Conservation (phyloP, 2,888 invertebrate genomes). For the Hedychridium roseum region DNA sequence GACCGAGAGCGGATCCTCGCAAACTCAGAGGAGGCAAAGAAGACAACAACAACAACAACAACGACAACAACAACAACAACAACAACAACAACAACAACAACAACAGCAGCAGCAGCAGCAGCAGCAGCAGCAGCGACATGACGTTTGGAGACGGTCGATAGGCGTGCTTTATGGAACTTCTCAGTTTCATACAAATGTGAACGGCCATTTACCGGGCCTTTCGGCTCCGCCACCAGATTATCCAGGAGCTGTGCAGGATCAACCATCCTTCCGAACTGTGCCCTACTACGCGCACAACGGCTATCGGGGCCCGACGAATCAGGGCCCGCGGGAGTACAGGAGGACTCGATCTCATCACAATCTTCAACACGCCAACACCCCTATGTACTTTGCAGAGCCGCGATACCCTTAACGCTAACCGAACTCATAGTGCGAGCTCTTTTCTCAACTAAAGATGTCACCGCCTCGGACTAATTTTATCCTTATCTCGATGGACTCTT, state of each 20-base stretch:
- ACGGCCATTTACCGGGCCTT: too few species aligned
- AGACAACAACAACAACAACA: constrained; percentile 5
- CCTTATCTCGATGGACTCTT: background rate
- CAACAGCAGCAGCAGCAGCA: constrained; percentile 17
- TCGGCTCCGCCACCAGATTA: constrained; percentile 56
- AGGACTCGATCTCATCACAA: constrained; percentile 71
- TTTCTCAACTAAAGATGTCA: too few species aligned
- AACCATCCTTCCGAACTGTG: constrained; percentile 16
- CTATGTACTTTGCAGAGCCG: constrained; percentile 10
- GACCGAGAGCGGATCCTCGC: constrained; percentile 58
- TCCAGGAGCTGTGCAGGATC: constrained; percentile 43
- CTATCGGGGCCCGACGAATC: constrained; percentile 20
- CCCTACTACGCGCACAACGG: constrained; percentile 27
- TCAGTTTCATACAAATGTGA: constrained; percentile 50
- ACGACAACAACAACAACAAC: background rate
- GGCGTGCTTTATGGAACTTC: constrained; percentile 51
- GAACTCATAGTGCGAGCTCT: too few species aligned
- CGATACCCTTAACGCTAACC: constrained; percentile 19
- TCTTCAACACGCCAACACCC: constrained; percentile 66
- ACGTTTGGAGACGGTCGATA: constrained; percentile 53
- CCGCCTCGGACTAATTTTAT: too few species aligned
- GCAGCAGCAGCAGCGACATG: constrained; percentile 23
- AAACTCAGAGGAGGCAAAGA: constrained; percentile 48
- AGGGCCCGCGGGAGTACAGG: constrained; percentile 39
- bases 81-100: constrained; percentile 17